Conservation (phyloP, 92 coral and sea anemone species). For the Actinostola sp. region DNA sequence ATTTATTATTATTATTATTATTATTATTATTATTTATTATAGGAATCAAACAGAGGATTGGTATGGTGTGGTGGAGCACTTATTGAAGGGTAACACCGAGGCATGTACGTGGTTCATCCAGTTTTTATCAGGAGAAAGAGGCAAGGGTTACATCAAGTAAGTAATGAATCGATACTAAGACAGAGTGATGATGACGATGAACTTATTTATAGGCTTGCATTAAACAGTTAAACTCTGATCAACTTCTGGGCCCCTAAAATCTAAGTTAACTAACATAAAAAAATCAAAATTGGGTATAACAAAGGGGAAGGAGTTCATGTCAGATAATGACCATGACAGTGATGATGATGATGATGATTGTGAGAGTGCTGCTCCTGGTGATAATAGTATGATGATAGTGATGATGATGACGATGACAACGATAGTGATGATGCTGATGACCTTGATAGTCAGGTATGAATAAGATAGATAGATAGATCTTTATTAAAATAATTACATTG, state of each 20-base stretch:
- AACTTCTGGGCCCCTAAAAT: too few relatives aligned
- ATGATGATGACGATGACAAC: background rate
- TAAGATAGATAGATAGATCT: background rate
- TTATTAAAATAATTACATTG: too few relatives aligned
- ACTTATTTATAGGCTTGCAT: too few relatives aligned
- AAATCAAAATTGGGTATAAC: too few relatives aligned
- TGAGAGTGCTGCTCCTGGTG: background rate
- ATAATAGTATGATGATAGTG: background rate
- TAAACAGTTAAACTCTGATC: too few relatives aligned
- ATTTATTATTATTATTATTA: too few relatives aligned
- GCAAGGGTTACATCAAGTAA: constrained; percentile 86
- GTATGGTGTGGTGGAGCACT: constrained; percentile 62
- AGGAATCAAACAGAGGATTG: constrained; percentile 85
- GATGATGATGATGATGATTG: background rate
- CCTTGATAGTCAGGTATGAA: background rate
- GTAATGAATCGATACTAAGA: background rate
- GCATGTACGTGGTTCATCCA: constrained; percentile 84
- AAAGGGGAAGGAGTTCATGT: too few relatives aligned
- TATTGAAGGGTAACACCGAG: constrained; percentile 74
- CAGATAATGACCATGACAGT: background rate
- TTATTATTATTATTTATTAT: too few relatives aligned
- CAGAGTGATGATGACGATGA: constrained; percentile 8
- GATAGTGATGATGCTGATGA: background rate
- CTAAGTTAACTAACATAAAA: too few relatives aligned
- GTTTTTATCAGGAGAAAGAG: constrained; percentile 80